These are phyloP conservation scores for Microtus richardsoni DNA, from an alignment of 2,113 vertebrate species.

Conservation along the genomic window DNA sequence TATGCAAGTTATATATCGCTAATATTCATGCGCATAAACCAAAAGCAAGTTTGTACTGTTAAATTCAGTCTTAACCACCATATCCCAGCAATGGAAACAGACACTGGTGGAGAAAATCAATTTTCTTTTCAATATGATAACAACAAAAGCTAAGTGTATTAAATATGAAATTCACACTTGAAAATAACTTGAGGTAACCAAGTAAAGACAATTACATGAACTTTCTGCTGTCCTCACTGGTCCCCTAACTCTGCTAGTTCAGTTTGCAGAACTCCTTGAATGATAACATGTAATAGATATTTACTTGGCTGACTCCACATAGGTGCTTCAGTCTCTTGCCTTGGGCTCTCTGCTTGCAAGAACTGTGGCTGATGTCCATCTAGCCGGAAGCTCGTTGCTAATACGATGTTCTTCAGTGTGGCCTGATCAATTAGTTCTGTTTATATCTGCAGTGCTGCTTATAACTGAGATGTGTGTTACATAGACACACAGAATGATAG, in stretches of 20 bases:
- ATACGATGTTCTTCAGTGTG: background rate
- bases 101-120: slow-evolving; percentile 29
- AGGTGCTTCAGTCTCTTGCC: background rate
- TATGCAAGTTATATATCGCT: slow-evolving; percentile 7
- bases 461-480: background rate
- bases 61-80: slow-evolving; percentile 45
- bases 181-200: slow-evolving; percentile 20
- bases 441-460: slow-evolving; percentile 10
- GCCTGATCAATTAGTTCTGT: background rate
- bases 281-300: background rate
- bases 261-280: background rate
- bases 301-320: background rate
- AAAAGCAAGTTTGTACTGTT: slow-evolving; percentile 29
- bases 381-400: background rate
- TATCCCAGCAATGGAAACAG: slow-evolving; percentile 5
- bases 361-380: background rate
- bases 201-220: background rate
- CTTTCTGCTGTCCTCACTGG: slow-evolving; percentile 31
- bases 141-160: slow-evolving; percentile 1
- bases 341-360: background rate
- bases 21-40: slow-evolving; percentile 21
- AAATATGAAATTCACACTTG: slow-evolving; percentile 18
- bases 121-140: slow-evolving; percentile 37
- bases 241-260: background rate
- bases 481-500: background rate